Percentiles rank a stretch among this genome's conserved stretches.
Evolutionary conservation across 2,797 vertebrate species (phyloP).

Genomic region (Trachurus trachurus): DNA sequence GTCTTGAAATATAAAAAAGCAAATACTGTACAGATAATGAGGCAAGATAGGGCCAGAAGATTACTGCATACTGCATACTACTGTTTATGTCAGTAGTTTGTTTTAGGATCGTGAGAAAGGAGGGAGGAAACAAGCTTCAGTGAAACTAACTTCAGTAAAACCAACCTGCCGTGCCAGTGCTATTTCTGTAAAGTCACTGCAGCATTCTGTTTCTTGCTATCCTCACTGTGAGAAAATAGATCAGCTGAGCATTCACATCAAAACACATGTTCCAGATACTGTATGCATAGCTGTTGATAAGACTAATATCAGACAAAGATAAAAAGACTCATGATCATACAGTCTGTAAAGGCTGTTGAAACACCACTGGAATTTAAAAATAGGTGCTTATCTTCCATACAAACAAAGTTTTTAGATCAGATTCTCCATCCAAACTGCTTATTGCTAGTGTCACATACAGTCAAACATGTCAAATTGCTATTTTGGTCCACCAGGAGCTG

Average conservation of each 20-base stretch:
- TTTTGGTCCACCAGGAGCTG: conserved; percentile 75
- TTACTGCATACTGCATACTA: no score
- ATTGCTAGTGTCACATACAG: background rate
- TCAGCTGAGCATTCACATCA: conserved; percentile 16
- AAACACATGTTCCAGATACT: conserved; percentile 32
- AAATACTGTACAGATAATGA: background rate
- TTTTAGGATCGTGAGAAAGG: conserved; percentile 21
- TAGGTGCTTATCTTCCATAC: background rate
- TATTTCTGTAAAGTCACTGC: conserved; percentile 48
- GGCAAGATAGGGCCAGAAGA: conserved; percentile 20
- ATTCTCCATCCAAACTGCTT: background rate
- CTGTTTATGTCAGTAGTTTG: conserved; percentile 22
- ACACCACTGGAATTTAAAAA: conserved; percentile 6
- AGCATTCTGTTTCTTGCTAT: conserved; percentile 23
- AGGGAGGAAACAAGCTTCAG: background rate
- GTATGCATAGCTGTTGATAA: conserved; percentile 23
- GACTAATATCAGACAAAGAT: background rate
- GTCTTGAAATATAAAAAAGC: conserved; percentile 19
- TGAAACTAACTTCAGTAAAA: conserved; percentile 12
- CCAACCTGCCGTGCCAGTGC: conserved; percentile 35
- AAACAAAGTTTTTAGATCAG: background rate
- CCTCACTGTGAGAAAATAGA: background rate
- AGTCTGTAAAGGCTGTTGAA: conserved; percentile 1
- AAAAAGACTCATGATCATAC: conserved; percentile 3
- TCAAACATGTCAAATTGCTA: conserved; percentile 2